Base-by-base conservation (phyloP, 2,797 vertebrate species). In the Rhadinocentrus ornatus region DNA sequence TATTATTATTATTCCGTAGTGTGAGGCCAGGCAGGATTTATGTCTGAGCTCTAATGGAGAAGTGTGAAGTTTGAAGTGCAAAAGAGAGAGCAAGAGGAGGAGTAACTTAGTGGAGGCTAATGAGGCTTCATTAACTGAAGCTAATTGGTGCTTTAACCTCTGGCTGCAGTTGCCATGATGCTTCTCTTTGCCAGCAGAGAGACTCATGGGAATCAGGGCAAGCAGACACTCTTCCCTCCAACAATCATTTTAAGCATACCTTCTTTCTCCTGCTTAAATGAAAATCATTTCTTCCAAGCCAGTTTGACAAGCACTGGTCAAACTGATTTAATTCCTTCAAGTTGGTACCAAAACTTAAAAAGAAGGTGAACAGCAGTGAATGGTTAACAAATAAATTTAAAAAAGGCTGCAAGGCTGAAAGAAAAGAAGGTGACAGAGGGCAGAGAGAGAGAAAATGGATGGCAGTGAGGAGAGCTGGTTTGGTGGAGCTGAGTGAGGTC, bases 101-200 rank as follows among this genome's bases (percentile, higher is more conserved):
- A 66, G 73, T 71, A 77, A 84, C 80, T 79, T 71, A 66, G 77
- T 26, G 7, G 69, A 81, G 73, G 71, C 82, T 89, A 89, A 91
- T 90, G 87, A 92, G 81, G 77, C 77, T 84, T 89, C 88, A 91
- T 91, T 89, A 90, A 89, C 75, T 80, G 72, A 10, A 72, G 84
- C 86, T 92, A 92, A 92, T 91, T 92, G 91, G 78, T 77, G 83
- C 84, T 89, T 89, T 89, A 91, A 93, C 87, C 87, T 90, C 88
- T 78, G 81, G 77, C 86, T 81, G 84, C 10, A 57, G 81, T 72
- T 82, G 85, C 87, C 87, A 71, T 53, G 62, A 76, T 64, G 67
- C 68, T 71, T 82, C 75, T 83, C 79, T 75, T 63, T 77, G 73
- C 88, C 73, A 65, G 71, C 69, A 78, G 80, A 61, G 69, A 80